Evolutionary conservation across 2,888 invertebrate genomes (phyloP), one percentile per base, ranked within the genome.

Genomic region (Dasysyrphus tricinctus): DNA sequence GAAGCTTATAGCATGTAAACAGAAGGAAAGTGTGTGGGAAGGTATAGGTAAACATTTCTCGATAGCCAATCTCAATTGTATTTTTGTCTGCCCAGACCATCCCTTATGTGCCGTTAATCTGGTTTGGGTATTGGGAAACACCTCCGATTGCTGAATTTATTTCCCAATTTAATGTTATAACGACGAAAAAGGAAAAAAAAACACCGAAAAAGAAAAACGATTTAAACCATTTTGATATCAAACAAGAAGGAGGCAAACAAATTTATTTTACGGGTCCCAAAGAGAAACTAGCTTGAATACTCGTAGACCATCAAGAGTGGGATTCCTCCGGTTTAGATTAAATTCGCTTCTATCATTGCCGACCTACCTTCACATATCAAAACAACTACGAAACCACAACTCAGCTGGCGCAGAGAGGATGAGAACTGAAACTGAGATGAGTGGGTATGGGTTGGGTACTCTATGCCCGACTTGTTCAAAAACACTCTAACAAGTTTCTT

Each of bases 401-500:
- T 74, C 49, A 29, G 37, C 9, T 14, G 32, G 12, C 14, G 42
- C 24, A 42, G 24, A 8, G 42, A 8, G 24, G 14, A 19, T 3
- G 19, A 16, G 11, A 14, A 51, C 16, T 42, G 44, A n/a, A 14
- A 51, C 16, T 42, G 44, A n/a, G 44, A 5, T 6, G 42, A 2
- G 4, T 42, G 14, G 39, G 32, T 32, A 5, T 14, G 67, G 16
- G 16, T 16, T n/a, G n/a, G 16, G 29, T 9, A 3, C 0, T 16
- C 19, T 3, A 49, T 19, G 11, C 9, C 19, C 19, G 61, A 14
- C 72, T 37, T 44, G 42, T 49, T 61, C 16, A 59, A 74, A 75
- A 72, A 65, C 69, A 86, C 82, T 82, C 86, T 82, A 82, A 86
- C 86, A 86, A 86, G 86, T 86, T 86, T 75, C 78, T 86, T 86